These are phyloP conservation scores for Hippasteria phrygiana DNA, from an alignment of 53 echinoderm and acorn worm species.

Conservation along the genomic window DNA sequence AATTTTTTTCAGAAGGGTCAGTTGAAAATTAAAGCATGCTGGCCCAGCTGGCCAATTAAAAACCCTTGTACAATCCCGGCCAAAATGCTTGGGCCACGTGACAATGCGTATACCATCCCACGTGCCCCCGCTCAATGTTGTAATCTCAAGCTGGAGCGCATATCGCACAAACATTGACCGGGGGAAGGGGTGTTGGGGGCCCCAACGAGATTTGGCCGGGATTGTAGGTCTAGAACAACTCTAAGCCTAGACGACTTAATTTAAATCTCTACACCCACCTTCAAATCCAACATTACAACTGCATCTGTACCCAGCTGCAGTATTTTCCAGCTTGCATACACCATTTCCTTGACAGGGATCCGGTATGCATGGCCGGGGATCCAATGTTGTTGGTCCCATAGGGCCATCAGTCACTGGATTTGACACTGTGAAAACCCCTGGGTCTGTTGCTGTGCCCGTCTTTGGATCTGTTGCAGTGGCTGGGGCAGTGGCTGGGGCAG, in stretches of 20 bases:
- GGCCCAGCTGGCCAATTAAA: too few relatives aligned
- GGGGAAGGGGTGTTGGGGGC: too few relatives aligned
- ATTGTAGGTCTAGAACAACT: neutral
- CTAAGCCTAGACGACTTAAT: neutral
- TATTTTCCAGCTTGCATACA: slow-evolving; percentile 65
- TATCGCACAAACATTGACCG: too few relatives aligned
- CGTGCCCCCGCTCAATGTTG: too few relatives aligned
- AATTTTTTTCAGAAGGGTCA: too few relatives aligned
- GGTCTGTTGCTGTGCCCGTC: slow-evolving; percentile 24
- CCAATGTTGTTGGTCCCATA: slow-evolving; percentile 26
- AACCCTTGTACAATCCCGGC: too few relatives aligned
- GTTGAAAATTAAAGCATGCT: too few relatives aligned
- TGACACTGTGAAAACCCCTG: slow-evolving; percentile 26
- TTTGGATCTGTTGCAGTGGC: slow-evolving; percentile 20
- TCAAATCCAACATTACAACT: slow-evolving; percentile 71
- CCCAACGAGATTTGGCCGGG: neutral
- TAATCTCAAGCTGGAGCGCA: too few relatives aligned
- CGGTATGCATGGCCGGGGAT: slow-evolving; percentile 60
- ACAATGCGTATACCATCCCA: too few relatives aligned
- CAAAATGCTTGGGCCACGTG: too few relatives aligned
- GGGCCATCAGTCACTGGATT: slow-evolving; percentile 42
- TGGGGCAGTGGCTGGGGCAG: slow-evolving; percentile 19
- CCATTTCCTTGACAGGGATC: slow-evolving; percentile 67
- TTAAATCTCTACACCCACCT: slow-evolving; percentile 53
- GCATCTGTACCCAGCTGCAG: slow-evolving; percentile 76